Percentiles rank a stretch among this genome's conserved stretches.
phyloP scores from a whole-genome alignment of 30 jellyfish, hydroid and myxozoan genomes.

The Aurelia sp. region DNA sequence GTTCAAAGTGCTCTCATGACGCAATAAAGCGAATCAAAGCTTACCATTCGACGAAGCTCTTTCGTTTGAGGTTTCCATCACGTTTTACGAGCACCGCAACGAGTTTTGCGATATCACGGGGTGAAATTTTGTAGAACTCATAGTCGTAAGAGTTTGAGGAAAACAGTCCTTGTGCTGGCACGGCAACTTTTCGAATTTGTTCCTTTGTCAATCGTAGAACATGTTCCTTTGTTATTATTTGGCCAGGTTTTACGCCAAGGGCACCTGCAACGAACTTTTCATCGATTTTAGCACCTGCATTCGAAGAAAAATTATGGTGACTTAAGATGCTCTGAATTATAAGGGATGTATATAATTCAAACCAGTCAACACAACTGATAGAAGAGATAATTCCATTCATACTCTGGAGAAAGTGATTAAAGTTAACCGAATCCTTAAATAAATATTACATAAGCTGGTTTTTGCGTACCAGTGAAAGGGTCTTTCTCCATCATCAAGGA shows the following conservation, averaged over 20 bases:
- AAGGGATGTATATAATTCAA: too few species aligned
- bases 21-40: not conserved
- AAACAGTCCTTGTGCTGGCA: conserved; percentile 38
- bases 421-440: too few species aligned
- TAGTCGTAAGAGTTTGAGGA: conserved; percentile 65
- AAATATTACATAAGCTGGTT: too few species aligned
- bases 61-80: conserved; percentile 16
- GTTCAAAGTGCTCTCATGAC: too few species aligned
- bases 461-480: conserved; percentile 37
- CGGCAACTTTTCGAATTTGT: conserved; percentile 67
- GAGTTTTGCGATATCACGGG: conserved; percentile 46
- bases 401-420: too few species aligned
- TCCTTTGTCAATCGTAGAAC: conserved; percentile 53
- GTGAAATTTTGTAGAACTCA: conserved; percentile 50
- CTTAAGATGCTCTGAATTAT: too few species aligned
- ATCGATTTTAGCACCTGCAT: not conserved
- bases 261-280: conserved; percentile 4
- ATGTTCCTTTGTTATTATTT: conserved; percentile 45
- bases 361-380: too few species aligned
- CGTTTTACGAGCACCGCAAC: conserved; percentile 46
- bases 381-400: too few species aligned
- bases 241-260: conserved; percentile 47
- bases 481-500: not conserved
- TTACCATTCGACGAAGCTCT: too few species aligned
- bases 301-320: not conserved